Evolutionary conservation across 1,140 invertebrate genomes (phyloP), one percentile per base, ranked within the genome.

Genomic region (Penaeus vannamei): DNA sequence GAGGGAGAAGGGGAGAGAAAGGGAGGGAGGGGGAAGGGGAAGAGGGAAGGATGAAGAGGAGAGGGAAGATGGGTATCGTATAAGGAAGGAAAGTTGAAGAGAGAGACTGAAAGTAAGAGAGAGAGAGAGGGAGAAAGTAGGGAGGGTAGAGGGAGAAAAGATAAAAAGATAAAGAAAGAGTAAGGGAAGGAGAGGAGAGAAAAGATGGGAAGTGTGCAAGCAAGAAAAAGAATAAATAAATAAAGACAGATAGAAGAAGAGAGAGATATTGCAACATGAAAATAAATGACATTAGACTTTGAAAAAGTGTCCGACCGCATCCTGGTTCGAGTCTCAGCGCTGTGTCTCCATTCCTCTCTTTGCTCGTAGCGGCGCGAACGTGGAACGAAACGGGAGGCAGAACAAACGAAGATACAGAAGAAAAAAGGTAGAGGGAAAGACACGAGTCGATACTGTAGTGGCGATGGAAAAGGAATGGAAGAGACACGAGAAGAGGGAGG

Each of bases 111-210:
- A 62, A 83, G 26, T 1, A 61, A 61, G 26, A 29, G 20, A 26
- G 32, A 23, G 32, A 61, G 20, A 83, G 61, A 5, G 62, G 32
- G 20, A 29, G 1, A 10, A 59, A 17, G 29, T 12, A 2, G 14
- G 14, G 1, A 62, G 53, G 23, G 12, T n/a, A 19, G 26, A 7
- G 53, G 19, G 1, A 17, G 59, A 62, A 53, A 1, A 12, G 10
- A 61, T 7, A 26, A 26, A 14, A 22, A 7, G 26, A 20, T 8
- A 42, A 66, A 7, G 4, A 5, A 29, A 29, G 42, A 19, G 64
- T 32, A 64, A 60, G 64, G 29, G 36, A 60, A 84, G 60, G 42
- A 62, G 61, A 36, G 20, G 72, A 76, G 72, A 76, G 72, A 22
- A 36, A 76, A 20, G 19, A 32, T 10, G 22, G 29, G 19, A 20